phyloP scores from a whole-genome alignment of 1,140 invertebrate genomes.

The Stegodyphus mimosarum region DNA sequence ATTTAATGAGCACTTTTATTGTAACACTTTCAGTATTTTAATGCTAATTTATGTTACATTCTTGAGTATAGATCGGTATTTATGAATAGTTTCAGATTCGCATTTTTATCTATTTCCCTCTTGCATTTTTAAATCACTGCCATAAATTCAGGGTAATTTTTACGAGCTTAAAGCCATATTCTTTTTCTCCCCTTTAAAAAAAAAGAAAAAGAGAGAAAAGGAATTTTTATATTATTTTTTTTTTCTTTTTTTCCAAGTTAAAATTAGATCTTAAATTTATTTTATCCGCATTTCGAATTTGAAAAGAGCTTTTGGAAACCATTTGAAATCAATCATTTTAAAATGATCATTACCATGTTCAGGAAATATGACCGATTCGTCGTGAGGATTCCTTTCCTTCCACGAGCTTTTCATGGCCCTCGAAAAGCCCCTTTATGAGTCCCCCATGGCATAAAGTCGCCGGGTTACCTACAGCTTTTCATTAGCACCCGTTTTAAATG shows the following conservation, averaged over 20 bases:
- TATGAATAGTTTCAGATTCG: neutral
- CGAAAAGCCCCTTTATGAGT: conserved; percentile 31
- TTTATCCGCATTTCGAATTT: conserved; percentile 30
- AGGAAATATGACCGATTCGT: neutral
- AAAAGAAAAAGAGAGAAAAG: neutral
- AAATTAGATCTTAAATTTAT: conserved; percentile 28
- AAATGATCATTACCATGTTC: conserved; percentile 52
- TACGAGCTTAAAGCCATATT: neutral
- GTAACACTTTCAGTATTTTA: too few species aligned
- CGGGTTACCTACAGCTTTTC: conserved; percentile 38
- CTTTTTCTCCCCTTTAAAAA: neutral
- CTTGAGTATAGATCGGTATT: too few species aligned
- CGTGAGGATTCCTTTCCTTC: neutral
- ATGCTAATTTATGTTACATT: too few species aligned
- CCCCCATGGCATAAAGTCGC: conserved; percentile 14
- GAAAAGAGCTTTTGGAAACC: conserved; percentile 16
- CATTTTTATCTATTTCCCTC: conserved; percentile 2
- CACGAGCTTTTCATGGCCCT: neutral
- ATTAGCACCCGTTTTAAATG: conserved; percentile 50
- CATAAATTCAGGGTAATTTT: conserved; percentile 29
- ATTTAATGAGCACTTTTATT: too few species aligned
- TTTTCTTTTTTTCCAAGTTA: neutral
- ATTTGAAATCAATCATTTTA: conserved; percentile 52
- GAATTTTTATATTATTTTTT: neutral
- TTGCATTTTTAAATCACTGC: conserved; percentile 2